phyloP scores from a whole-genome alignment of 2,888 invertebrate genomes.

The Protophormia terraenovae region DNA sequence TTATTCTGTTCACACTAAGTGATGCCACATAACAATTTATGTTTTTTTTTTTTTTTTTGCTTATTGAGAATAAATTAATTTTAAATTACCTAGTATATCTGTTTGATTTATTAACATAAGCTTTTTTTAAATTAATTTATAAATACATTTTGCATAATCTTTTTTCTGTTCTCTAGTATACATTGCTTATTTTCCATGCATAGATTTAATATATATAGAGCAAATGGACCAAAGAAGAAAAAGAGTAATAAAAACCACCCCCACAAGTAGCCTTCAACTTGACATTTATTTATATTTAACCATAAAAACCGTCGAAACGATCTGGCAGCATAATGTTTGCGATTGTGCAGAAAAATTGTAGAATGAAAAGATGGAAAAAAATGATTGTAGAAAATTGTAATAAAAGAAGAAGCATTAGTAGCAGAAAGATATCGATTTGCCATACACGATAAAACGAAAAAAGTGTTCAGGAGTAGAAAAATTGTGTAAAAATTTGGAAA shows the following conservation, averaged over 20 bases:
- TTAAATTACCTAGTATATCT: neutral
- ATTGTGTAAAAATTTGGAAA: slow-evolving; percentile 57
- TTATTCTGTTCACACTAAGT: neutral
- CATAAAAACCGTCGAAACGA: neutral
- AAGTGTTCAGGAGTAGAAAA: slow-evolving; percentile 62
- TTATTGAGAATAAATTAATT: neutral
- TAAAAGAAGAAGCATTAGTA: slow-evolving; percentile 51
- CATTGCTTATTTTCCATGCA: neutral
- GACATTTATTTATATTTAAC: slow-evolving; percentile 34
- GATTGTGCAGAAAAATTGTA: slow-evolving; percentile 51
- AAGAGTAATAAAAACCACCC: slow-evolving; percentile 29
- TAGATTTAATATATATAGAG: neutral
- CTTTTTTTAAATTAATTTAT: neutral
- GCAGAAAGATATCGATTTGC: slow-evolving; percentile 71
- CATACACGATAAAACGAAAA: slow-evolving; percentile 54
- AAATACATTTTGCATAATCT: neutral
- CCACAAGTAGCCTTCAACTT: slow-evolving; percentile 62
- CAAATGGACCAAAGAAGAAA: neutral
- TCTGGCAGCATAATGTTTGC: slow-evolving; percentile 52
- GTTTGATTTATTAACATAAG: neutral
- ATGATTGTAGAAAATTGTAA: slow-evolving; percentile 44
- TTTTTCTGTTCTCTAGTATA: neutral
- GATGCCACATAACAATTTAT: neutral
- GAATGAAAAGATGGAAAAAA: neutral
- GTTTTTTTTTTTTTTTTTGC: neutral